Evolutionary conservation across 2,113 vertebrate genomes (phyloP), one percentile per base, ranked within the genome.

Genomic region (Sylvilagus bachmani): DNA sequence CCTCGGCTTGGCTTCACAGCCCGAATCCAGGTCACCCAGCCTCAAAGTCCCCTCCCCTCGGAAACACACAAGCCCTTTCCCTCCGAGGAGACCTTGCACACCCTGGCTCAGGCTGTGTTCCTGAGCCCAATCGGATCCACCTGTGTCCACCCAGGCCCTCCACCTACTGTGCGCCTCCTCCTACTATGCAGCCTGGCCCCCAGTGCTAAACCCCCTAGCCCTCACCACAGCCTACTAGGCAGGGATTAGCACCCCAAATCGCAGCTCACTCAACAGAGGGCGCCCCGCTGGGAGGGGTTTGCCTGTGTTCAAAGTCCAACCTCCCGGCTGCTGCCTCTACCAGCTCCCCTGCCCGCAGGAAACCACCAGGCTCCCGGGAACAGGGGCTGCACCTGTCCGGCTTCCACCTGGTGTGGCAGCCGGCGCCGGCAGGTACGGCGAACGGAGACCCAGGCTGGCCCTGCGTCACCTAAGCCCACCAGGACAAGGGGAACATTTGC

Each of bases 181-280:
- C 9, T 4, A 0, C 3, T 44, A 44, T 7, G 44, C 44, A 6
- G 44, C 44, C 44, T 44, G 44, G 55, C 55, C 55, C 17, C 55
- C 13, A 58, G 55, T 14, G 55, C 55, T 58, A 58, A 58, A 58
- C 55, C 19, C 17, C 55, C 55, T 2, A 10, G 16, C 24, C 38
- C 8, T 74, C 49, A 55, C 17, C n/a, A 31, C 36, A 55, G 38
- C 22, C 51, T 77, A 27, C 14, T 8, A 49, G n/a, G 53, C 21
- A 36, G n/a, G 8, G 3, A 3, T 13, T 33, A 3, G 2, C 1
- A 1, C 27, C 10, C 27, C 36, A 2, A 27, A 91, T 36, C 29
- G 71, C 64, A 78, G 36, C 4, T 78, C 21, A 33, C 29, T 78
- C 4, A 24, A 22, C 78, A 17, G 13, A 58, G 31, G 51, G 51